Evolutionary conservation across 2,888 invertebrate species (phyloP), one percentile per base, ranked within the genome.

Genomic region (Stictocephala bisonia): DNA sequence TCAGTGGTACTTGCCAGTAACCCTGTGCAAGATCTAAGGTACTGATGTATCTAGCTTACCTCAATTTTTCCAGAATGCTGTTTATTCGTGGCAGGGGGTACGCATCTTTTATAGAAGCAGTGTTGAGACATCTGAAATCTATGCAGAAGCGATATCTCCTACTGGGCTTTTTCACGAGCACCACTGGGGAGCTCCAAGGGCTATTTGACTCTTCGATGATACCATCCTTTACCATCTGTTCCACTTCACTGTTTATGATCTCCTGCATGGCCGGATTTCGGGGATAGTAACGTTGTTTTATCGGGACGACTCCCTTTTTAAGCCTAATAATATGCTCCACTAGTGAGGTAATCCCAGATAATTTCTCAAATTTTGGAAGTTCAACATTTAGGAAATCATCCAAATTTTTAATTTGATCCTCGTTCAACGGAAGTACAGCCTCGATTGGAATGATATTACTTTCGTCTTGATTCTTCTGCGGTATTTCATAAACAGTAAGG

Each of bases 1-100:
- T 6, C 56, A 79, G 22, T 1, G 72, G 60, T 0, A 79, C 74
- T 44, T 79, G 78, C 74, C 76, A 78, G 41, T 75, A 78, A 3
- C 75, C 77, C 15, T 56, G 66, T 24, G 71, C 74, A 2, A 78
- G 58, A 48, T 78, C 77, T 9, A 77, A 22, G 0, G 76, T 72
- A 1, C 74, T 72, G 7, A 79, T 56, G 31, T 73, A 79, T 9
- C 74, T 66, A 0, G 78, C 75, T 66, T 76, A 70, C 22, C 74
- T 31, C n/a, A 78, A 56, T 3, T 74, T 44, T 27, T 77, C 75
- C 35, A 79, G 51, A 0, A 78, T 77, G 13, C 67, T 44, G 3
- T 56, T 44, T 0, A 78, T 71, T 6, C 72, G 66, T 0, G 77
- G 78, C 4, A 79, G 35, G 0, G 77, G 79, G 51, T n/a, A n/a